phyloP scores from a whole-genome alignment of 2,113 vertebrate species.

The Gobiocypris rarus region DNA sequence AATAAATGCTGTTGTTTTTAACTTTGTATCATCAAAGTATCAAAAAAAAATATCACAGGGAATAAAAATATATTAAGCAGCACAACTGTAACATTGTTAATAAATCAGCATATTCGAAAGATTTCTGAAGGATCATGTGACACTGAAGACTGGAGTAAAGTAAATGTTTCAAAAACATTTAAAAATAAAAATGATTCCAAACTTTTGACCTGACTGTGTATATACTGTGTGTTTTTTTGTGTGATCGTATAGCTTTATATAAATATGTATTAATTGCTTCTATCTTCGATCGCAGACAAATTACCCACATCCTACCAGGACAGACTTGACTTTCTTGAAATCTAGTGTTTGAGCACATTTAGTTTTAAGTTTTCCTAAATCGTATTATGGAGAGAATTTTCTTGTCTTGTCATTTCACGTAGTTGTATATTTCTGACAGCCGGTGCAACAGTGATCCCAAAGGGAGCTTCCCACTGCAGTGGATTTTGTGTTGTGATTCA shows the following conservation, averaged over 20 bases:
- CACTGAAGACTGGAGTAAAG: no score
- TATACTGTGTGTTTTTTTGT: no score
- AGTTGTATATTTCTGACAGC: constrained; percentile 56
- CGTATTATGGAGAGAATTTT: background rate
- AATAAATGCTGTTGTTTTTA: no score
- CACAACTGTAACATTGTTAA: no score
- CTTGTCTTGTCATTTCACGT: background rate
- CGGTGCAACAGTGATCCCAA: constrained; percentile 56
- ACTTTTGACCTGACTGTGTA: no score
- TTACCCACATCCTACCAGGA: background rate
- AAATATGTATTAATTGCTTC: background rate
- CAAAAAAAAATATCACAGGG: no score
- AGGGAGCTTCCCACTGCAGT: constrained; percentile 68
- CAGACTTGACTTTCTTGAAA: background rate
- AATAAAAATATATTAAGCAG: no score
- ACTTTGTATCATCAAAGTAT: no score
- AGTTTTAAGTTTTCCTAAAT: background rate
- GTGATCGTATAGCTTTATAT: background rate
- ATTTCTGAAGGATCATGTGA: no score
- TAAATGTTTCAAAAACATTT: no score
- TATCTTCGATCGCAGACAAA: background rate
- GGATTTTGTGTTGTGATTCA: constrained; percentile 70
- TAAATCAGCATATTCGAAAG: no score
- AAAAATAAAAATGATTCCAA: no score
- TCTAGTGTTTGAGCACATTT: background rate